A percentile compares a stretch with the other conserved stretches of the same genome.
Evolutionary conservation across 2,797 vertebrate genomes (phyloP).

Genomic region (Mustela erminea): DNA sequence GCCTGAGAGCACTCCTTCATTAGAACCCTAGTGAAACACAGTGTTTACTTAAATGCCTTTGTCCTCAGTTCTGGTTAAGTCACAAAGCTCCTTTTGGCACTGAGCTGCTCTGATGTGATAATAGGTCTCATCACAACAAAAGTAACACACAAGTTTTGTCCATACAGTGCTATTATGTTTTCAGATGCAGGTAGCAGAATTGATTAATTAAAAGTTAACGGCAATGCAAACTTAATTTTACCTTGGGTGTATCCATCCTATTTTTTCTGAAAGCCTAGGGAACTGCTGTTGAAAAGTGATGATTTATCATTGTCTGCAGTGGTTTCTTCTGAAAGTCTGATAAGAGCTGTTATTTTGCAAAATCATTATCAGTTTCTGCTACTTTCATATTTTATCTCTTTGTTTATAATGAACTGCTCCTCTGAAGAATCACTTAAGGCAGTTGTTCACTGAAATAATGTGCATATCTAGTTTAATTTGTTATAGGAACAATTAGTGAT

Average conservation of each 20-base stretch:
- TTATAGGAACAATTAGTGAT: constrained; percentile 55
- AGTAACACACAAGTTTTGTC: constrained; percentile 48
- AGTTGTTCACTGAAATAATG: constrained; percentile 51
- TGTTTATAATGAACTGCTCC: constrained; percentile 61
- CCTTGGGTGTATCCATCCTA: constrained; percentile 49
- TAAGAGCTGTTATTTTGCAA: constrained; percentile 64
- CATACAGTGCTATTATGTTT: constrained; percentile 10
- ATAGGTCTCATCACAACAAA: constrained; percentile 56
- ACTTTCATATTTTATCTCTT: constrained; percentile 54
- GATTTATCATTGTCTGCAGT: constrained; percentile 73
- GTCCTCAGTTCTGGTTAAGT: constrained; percentile 31
- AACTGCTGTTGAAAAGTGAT: constrained; percentile 19
- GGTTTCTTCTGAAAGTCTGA: constrained; percentile 35
- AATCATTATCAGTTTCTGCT: constrained; percentile 60
- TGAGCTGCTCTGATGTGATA: constrained; percentile 40
- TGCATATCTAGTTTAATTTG: constrained; percentile 45
- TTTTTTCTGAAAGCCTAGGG: constrained; percentile 70
- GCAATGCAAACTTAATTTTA: constrained; percentile 70
- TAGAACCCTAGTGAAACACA: constrained; percentile 51
- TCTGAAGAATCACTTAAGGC: constrained; percentile 38
- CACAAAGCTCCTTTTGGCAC: constrained; percentile 44
- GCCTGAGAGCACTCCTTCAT: neutral
- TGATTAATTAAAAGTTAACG: constrained; percentile 79
- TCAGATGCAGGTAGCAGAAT: constrained; percentile 27
- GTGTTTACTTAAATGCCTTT: constrained; percentile 11